Conservation (phyloP, 92 coral and sea anemone species). For the Muricea muricata region DNA sequence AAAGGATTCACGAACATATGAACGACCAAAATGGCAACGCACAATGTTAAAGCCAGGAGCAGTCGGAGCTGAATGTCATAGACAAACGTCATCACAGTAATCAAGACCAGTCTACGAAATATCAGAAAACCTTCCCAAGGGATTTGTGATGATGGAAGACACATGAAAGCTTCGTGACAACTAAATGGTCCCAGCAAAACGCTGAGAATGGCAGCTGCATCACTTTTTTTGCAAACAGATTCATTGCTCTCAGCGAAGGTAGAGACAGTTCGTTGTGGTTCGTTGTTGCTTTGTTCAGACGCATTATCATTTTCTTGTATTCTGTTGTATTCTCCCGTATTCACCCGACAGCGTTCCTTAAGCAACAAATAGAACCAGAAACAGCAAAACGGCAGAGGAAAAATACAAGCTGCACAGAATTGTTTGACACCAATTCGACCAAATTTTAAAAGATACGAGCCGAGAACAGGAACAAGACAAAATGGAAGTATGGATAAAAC, state of each 20-base stretch:
- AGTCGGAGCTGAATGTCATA: constrained; percentile 10
- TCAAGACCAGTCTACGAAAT: background rate
- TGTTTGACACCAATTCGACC: background rate
- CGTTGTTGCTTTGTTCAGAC: background rate
- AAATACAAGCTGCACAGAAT: background rate
- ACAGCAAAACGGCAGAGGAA: constrained; percentile 23
- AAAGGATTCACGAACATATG: background rate
- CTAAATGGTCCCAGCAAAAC: constrained; percentile 19
- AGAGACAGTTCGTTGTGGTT: background rate
- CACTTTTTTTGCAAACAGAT: background rate
- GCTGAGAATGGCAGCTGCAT: constrained; percentile 1
- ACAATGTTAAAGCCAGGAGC: background rate
- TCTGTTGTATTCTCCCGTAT: background rate
- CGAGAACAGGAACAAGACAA: constrained; percentile 15
- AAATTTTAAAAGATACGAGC: background rate
- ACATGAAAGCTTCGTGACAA: background rate
- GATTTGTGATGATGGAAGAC: background rate
- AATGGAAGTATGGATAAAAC: background rate
- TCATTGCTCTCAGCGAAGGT: background rate
- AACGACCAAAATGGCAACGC: background rate
- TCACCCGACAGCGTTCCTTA: background rate
- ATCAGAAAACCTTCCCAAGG: constrained; percentile 27
- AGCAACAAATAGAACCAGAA: constrained; percentile 14
- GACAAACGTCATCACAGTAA: background rate
- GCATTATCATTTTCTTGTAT: background rate